These are phyloP conservation scores for Polypterus senegalus DNA, from an alignment of 2,113 vertebrate species.

Conservation along the genomic window DNA sequence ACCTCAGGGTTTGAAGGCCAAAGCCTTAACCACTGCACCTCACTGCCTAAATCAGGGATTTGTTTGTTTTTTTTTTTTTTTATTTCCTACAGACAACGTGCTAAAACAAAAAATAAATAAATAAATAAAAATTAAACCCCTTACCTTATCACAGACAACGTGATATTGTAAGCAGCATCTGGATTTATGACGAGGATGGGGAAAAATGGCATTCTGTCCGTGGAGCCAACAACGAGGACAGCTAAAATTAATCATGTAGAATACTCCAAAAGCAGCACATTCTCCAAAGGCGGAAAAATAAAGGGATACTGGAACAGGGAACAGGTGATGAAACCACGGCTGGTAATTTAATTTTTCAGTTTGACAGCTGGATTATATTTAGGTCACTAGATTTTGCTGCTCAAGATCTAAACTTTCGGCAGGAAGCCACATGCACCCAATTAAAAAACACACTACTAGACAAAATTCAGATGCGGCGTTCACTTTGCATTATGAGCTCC, in stretches of 20 bases:
- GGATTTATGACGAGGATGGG: constrained; percentile 1
- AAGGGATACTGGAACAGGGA: constrained; percentile 1
- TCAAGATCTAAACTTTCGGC: background rate
- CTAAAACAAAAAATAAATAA: no score
- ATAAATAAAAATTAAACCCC: no score
- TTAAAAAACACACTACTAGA: no score
- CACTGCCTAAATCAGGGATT: no score
- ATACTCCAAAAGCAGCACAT: constrained; percentile 18
- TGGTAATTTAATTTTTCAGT: constrained; percentile 6
- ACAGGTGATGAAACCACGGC: constrained; percentile 5
- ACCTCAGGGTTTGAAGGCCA: no score
- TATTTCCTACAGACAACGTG: no score
- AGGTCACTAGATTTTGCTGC: constrained; percentile 8
- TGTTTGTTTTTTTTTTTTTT: no score
- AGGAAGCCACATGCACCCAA: background rate
- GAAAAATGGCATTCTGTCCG: background rate
- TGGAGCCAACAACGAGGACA: constrained; percentile 19
- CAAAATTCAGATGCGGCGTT: no score
- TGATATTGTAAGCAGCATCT: background rate
- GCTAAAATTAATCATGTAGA: constrained; percentile 30
- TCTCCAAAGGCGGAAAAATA: constrained; percentile 10
- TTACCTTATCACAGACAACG: no score
- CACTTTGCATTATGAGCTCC: no score
- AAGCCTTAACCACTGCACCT: no score
- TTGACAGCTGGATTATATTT: constrained; percentile 11